Evolutionary conservation across 2,888 invertebrate genomes (phyloP), one percentile per base, ranked within the genome.

Genomic region (Stenotaenia linearis): DNA sequence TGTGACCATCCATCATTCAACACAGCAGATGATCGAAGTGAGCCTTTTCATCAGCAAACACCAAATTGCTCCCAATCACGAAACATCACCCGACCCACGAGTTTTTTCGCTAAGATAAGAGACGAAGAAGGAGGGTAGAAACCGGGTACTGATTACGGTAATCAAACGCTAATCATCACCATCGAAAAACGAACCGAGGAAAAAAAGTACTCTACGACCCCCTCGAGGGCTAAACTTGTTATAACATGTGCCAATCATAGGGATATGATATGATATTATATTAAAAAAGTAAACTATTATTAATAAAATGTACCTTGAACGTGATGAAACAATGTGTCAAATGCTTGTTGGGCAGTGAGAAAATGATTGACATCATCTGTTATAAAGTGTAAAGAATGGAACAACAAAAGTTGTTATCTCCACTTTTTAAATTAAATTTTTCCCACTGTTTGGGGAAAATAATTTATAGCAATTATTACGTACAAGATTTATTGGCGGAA

Each of bases 11-110:
- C 69, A 69, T 69, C 69, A 69, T 69, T 28, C 23, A 69, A 25
- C 69, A 69, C n/a, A 69, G 69, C 69, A 69, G 69, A 28, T 69
- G 69, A 69, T 69, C 25, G n/a, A 69, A n/a, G 23, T 69, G 69
- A 28, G 69, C 69, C 69, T 69, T 69, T 69, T 69, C 69, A 69
- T 69, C 69, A 69, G 69, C 69, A 69, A 69, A 69, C 69, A 69
- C 69, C 69, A 69, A 69, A 69, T 69, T 69, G 69, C 69, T 69
- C 28, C 28, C 69, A 69, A 28, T 5, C 69, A 69, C 69, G 69
- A 69, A 69, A 69, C 50, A n/a, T 50, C 50, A 50, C 50, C 50
- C 50, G 50, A 50, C 28, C 69, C 69, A 69, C 69, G 25, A 10
- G 69, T 28, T 25, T 69, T 69, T 69, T 25, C 69, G 28, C 69